phyloP scores from a whole-genome alignment of 2,888 invertebrate species.

The Heliconius erato region DNA sequence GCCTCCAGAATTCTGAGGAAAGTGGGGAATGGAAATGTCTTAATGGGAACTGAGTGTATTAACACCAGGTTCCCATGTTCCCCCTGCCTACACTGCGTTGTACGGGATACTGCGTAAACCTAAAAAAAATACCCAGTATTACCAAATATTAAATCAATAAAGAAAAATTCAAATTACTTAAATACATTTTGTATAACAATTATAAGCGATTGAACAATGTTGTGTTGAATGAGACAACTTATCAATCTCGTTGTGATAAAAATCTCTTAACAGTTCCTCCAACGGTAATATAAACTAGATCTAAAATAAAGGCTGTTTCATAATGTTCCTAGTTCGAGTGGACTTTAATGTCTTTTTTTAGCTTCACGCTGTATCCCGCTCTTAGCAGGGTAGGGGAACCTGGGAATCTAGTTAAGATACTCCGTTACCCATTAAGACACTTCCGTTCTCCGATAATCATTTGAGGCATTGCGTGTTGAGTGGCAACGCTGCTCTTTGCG shows the following conservation, averaged over 20 bases:
- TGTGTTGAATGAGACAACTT: background rate
- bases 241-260: constrained; percentile 21
- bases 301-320: constrained; percentile 7
- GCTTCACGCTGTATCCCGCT: background rate
- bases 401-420: no score
- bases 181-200: background rate
- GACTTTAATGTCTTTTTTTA: background rate
- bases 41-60: background rate
- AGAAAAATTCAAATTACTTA: no score
- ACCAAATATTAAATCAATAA: no score
- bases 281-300: constrained; percentile 47
- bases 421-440: no score
- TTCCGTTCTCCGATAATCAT: no score
- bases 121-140: background rate
- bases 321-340: background rate
- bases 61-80: background rate
- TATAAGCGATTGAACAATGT: background rate
- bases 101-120: background rate
- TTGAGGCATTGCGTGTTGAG: no score
- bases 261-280: constrained; percentile 36
- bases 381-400: no score
- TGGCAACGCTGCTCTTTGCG: no score
- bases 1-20: no score
- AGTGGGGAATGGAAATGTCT: no score
- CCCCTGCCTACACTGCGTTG: background rate